phyloP scores from a whole-genome alignment of 2,797 vertebrate genomes.

The Austrolebias charrua region DNA sequence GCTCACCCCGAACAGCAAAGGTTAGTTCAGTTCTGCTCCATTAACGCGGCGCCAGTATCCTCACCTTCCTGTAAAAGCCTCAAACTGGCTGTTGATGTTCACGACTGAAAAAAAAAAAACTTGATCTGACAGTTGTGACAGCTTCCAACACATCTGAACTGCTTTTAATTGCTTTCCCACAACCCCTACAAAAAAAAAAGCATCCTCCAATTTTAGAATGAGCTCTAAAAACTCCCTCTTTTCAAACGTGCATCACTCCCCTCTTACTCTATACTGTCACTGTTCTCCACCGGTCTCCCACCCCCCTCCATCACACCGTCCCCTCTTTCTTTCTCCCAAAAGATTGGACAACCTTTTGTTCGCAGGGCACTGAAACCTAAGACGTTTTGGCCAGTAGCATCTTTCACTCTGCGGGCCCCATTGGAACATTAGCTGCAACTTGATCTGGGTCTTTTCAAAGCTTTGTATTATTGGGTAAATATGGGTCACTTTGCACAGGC shows the following conservation, averaged over 20 bases:
- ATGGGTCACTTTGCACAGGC: constrained; percentile 79
- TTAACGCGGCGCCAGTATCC: constrained; percentile 60
- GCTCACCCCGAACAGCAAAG: constrained; percentile 62
- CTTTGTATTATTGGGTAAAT: constrained; percentile 83
- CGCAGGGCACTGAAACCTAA: constrained; percentile 76
- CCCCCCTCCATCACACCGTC: background rate
- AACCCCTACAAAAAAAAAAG: too few species aligned
- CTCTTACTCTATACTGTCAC: constrained; percentile 11
- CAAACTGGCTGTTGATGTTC: background rate
- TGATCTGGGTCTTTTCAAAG: constrained; percentile 78
- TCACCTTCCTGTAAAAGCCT: constrained; percentile 55
- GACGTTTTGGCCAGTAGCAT: constrained; percentile 76
- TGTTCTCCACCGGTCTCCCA: background rate
- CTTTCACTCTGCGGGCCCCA: constrained; percentile 80
- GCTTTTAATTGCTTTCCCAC: too few species aligned
- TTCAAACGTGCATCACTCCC: constrained; percentile 31
- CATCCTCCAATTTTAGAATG: constrained; percentile 4
- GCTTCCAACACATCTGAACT: too few species aligned
- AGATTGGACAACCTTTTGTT: constrained; percentile 77
- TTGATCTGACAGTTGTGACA: constrained; percentile 22
- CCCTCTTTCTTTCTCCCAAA: constrained; percentile 54
- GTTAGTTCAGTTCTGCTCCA: constrained; percentile 77
- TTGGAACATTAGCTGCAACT: constrained; percentile 81
- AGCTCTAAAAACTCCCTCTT: constrained; percentile 11
- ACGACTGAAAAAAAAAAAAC: constrained; percentile 33